Evolutionary conservation across 2,113 vertebrate genomes (phyloP).

Genomic region (Otus sunia): DNA sequence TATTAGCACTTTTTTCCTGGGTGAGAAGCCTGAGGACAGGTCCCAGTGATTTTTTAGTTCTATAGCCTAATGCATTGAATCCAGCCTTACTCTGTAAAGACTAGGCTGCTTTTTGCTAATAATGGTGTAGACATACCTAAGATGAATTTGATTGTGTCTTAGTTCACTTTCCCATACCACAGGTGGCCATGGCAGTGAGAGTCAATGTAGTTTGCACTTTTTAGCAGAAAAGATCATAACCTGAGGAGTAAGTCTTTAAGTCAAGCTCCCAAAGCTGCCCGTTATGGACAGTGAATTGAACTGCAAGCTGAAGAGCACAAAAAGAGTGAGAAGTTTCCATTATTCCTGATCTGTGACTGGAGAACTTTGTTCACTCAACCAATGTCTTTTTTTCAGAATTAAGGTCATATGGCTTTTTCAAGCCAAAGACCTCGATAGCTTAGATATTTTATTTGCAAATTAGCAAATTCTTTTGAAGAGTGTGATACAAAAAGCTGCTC

Average conservation of each 20-base stretch:
- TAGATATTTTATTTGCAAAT: background rate
- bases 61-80: background rate
- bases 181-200: background rate
- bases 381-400: background rate
- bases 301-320: background rate
- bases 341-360: background rate
- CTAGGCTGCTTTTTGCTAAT: background rate
- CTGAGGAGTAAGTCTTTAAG: background rate
- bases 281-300: background rate
- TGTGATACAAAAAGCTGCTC: background rate
- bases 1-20: background rate
- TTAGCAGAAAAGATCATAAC: background rate
- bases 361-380: background rate
- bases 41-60: background rate
- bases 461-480: background rate
- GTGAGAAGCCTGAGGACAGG: background rate
- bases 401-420: background rate
- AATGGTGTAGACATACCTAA: background rate
- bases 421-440: background rate
- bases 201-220: background rate
- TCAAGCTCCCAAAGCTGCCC: background rate
- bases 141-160: background rate
- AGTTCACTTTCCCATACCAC: background rate
- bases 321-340: background rate
- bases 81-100: background rate